phyloP scores from a whole-genome alignment of 2,113 vertebrate genomes.

The Nothobranchius furzeri region DNA sequence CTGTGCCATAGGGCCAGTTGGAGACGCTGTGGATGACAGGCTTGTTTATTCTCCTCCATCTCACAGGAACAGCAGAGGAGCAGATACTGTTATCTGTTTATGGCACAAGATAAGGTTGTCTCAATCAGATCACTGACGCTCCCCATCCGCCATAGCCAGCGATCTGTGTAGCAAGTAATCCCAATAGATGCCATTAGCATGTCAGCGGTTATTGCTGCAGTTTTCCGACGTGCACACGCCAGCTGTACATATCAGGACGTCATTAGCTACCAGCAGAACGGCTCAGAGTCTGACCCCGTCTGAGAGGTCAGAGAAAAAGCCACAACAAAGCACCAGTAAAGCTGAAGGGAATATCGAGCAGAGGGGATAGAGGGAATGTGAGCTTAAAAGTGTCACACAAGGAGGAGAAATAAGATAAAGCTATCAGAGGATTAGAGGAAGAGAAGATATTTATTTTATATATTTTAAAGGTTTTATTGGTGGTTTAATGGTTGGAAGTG shows the following conservation, averaged over 20 bases:
- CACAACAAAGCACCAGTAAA: slow-evolving; percentile 60
- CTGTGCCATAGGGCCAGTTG: slow-evolving; percentile 56
- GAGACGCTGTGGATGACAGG: slow-evolving; percentile 72
- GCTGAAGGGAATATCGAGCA: slow-evolving; percentile 57
- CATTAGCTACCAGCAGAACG: slow-evolving; percentile 50
- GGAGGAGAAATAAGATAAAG: slow-evolving; percentile 62
- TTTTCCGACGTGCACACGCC: slow-evolving; percentile 64
- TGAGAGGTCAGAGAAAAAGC: slow-evolving; percentile 58
- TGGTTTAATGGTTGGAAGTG: slow-evolving; percentile 48
- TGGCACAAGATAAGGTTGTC: slow-evolving; percentile 83
- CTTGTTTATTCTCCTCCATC: slow-evolving; percentile 77
- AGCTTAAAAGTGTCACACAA: slow-evolving; percentile 60
- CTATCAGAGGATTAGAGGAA: slow-evolving; percentile 62
- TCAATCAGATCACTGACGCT: slow-evolving; percentile 82
- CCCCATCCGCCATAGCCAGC: slow-evolving; percentile 37
- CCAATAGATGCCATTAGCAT: slow-evolving; percentile 84
- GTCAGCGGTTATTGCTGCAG: slow-evolving; percentile 74
- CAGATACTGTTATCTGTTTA: slow-evolving; percentile 85
- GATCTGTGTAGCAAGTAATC: slow-evolving; percentile 82
- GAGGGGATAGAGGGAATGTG: slow-evolving; percentile 38
- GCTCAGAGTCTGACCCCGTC: slow-evolving; percentile 55
- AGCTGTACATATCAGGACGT: slow-evolving; percentile 63
- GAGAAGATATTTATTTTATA: slow-evolving; percentile 72
- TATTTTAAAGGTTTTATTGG: slow-evolving; percentile 64
- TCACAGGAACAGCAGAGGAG: slow-evolving; percentile 74